A percentile compares a stretch with the other conserved stretches of the same genome.
phyloP scores from a whole-genome alignment of 2,888 invertebrate genomes.

The Oxytorus armatus region DNA sequence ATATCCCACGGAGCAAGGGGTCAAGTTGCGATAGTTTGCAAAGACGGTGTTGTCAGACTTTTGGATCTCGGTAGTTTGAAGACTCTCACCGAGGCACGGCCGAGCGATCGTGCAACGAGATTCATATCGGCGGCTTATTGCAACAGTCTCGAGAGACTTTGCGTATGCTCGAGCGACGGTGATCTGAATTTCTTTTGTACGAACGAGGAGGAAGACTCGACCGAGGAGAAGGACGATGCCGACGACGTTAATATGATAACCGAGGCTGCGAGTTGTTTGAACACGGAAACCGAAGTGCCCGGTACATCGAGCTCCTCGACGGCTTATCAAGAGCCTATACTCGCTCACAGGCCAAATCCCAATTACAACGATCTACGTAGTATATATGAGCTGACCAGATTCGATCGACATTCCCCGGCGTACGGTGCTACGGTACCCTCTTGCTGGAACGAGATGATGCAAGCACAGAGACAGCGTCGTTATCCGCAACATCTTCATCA shows the following conservation, averaged over 20 bases:
- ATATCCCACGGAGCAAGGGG: constrained; percentile 80
- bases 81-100: constrained; percentile 88
- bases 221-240: constrained; percentile 90
- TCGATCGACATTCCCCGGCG: constrained; percentile 89
- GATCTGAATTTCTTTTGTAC: constrained; percentile 93
- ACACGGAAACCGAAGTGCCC: constrained; percentile 76
- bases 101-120: constrained; percentile 87
- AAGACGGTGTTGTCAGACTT: constrained; percentile 90
- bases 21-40: constrained; percentile 90
- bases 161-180: constrained; percentile 92
- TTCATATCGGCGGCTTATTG: constrained; percentile 95
- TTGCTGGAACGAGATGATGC: constrained; percentile 97
- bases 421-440: constrained; percentile 96
- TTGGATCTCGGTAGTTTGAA: constrained; percentile 90
- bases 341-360: constrained; percentile 87
- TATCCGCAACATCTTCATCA: constrained; percentile 93
- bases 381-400: constrained; percentile 91
- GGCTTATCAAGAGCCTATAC: constrained; percentile 78
- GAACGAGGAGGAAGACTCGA: constrained; percentile 90
- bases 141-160: constrained; percentile 94
- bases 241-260: constrained; percentile 84
- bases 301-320: constrained; percentile 81
- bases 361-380: constrained; percentile 87
- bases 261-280: constrained; percentile 71
- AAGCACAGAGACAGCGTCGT: constrained; percentile 94